A percentile compares a stretch with the other conserved stretches of the same genome.
Evolutionary conservation across 2,888 invertebrate species (phyloP).

Genomic region (Drosophila nigricruria): DNA sequence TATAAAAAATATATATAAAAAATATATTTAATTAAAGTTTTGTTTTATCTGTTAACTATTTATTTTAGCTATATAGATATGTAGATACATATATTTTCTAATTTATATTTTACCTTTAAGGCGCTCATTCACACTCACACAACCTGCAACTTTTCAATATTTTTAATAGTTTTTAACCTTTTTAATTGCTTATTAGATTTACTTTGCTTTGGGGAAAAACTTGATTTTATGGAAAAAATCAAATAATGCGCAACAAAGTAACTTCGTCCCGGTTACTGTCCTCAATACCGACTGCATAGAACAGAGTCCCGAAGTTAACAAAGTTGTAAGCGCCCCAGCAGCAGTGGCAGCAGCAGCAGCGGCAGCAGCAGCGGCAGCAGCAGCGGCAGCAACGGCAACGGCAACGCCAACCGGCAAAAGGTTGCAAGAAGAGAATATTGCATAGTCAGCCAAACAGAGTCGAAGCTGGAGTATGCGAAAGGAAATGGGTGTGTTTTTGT

Average conservation of each 20-base stretch:
- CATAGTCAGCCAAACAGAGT: constrained; percentile 28
- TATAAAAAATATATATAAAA: no score
- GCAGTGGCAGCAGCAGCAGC: constrained; percentile 21
- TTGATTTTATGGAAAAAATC: constrained; percentile 63
- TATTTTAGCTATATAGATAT: neutral
- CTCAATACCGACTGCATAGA: constrained; percentile 76
- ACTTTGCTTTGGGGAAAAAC: constrained; percentile 28
- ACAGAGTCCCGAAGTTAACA: constrained; percentile 76
- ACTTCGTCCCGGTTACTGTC: constrained; percentile 82
- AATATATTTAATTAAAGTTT: no score
- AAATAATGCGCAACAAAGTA: constrained; percentile 82
- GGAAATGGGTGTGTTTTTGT: constrained; percentile 45
- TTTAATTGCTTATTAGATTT: constrained; percentile 1
- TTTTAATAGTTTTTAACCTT: neutral
- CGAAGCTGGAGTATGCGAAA: constrained; percentile 21
- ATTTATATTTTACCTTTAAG: neutral
- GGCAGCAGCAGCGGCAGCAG: constrained; percentile 24
- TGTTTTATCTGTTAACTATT: neutral
- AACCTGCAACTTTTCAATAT: neutral
- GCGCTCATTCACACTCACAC: neutral
- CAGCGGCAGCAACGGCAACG: constrained; percentile 16
- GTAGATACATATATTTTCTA: neutral
- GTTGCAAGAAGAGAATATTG: constrained; percentile 52
- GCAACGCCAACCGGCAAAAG: constrained; percentile 50
- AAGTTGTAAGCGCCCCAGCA: constrained; percentile 68